Conservation (phyloP, 2,888 invertebrate genomes). For the Dasysyrphus albostriatus region DNA sequence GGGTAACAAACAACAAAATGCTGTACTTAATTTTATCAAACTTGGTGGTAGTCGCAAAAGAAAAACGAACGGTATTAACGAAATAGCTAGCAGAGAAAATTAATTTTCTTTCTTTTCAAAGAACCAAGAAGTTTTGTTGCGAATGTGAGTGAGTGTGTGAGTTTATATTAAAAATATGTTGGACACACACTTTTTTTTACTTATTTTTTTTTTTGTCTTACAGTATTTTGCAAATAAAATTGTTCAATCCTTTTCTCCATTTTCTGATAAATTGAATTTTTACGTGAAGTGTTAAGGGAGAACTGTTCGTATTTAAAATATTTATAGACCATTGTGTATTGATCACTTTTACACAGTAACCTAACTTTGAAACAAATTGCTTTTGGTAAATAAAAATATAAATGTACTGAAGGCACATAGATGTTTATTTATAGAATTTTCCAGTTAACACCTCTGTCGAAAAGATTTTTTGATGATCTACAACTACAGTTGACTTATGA, state of each 20-base stretch:
- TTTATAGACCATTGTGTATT: too few relatives aligned
- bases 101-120: conserved; percentile 53
- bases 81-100: conserved; percentile 53
- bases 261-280: background rate
- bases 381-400: too few relatives aligned
- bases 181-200: conserved; percentile 14
- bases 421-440: too few relatives aligned
- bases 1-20: conserved; percentile 42
- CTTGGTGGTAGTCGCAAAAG: conserved; percentile 3
- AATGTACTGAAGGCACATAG: too few relatives aligned
- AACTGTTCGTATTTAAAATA: too few relatives aligned
- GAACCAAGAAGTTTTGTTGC: conserved; percentile 16
- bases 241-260: background rate
- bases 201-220: background rate
- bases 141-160: conserved; percentile 10
- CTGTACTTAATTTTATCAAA: conserved; percentile 43
- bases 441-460: too few relatives aligned
- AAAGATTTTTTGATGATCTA: too few relatives aligned
- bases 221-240: background rate
- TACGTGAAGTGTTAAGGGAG: background rate
- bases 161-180: conserved; percentile 12
- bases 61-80: conserved; percentile 26
- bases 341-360: too few relatives aligned
- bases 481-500: too few relatives aligned
- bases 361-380: too few relatives aligned